Base-by-base conservation (phyloP, 1,140 invertebrate genomes). In the Nymphalis io region DNA sequence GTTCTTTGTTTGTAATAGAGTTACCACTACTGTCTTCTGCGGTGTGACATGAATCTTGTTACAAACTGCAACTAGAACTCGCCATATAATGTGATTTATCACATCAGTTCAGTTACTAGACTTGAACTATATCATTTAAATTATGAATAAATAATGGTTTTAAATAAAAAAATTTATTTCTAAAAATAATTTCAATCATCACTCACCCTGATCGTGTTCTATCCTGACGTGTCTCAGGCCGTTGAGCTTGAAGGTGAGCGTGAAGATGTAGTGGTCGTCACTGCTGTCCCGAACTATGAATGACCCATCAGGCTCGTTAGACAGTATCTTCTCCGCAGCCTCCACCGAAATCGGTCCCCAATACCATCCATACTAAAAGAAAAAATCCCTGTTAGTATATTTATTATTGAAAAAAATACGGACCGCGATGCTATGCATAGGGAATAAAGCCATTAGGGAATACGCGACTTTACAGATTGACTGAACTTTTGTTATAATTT, bases 231-330 rank as follows among this genome's bases (percentile, higher is more conserved):
- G 98, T 72, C 98, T 94, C 64, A 99, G 96, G 78, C 96, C 95
- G 92, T 98, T 98, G 66, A 98, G 93, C 92, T 98, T 98, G 92
- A 99, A 99, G 42, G 98, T 98, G 57, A 99, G 92, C 64, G 98
- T 98, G 89, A 99, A 98, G 80, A 99, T 98, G 91, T 99, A 99
- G 92, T 98, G 97, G 91, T 98, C 96, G 90, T 99, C 98, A 74
- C 97, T 98, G 82, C 97, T 98, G 88, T 99, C 98, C 71, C 98
- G 94, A n/a, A 99, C 97, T 65, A 99, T 97, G 83, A 99, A 99
- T 12, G 96, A 97, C 11, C 96, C 98, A 89, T 99, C 98, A 1
- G 98, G 97, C 92, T 99, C 98, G 82, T 97, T 97, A 4, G 95
- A 96, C 16, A 99, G 92, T 73, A 99, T 96, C 89, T 97, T 97